Conservation (phyloP, 2,888 invertebrate genomes). For the Deroplatys truncata region DNA sequence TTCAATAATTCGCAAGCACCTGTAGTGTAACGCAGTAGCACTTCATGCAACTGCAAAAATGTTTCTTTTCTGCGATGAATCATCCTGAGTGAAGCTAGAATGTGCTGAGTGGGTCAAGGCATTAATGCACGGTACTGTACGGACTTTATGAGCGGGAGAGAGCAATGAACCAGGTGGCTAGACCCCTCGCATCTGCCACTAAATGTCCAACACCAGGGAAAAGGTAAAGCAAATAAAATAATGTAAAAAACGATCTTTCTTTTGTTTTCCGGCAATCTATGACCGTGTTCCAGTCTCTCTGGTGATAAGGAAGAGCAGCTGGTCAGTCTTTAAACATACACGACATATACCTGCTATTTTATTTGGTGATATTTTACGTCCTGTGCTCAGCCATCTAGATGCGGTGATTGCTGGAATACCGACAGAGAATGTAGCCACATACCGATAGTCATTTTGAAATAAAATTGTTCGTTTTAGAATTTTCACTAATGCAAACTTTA, state of each 20-base stretch:
- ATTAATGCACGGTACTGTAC: neutral
- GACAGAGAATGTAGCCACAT: no score
- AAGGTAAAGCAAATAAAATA: neutral
- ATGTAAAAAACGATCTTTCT: neutral
- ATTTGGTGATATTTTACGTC: no score
- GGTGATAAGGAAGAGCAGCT: neutral
- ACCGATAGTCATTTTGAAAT: no score
- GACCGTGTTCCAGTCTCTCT: neutral
- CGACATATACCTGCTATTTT: no score
- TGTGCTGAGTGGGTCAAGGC: neutral
- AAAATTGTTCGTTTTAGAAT: no score
- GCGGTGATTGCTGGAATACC: no score
- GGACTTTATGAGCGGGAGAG: neutral
- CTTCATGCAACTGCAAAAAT: no score
- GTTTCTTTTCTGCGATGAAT: neutral
- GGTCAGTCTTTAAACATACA: no score
- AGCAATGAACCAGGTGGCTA: neutral
- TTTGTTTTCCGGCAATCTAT: neutral
- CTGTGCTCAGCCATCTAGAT: no score
- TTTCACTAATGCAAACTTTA: no score
- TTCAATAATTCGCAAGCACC: no score
- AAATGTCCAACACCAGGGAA: neutral
- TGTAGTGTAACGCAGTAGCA: no score
- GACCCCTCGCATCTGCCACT: neutral
- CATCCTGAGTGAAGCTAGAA: neutral